A percentile compares a stretch with the other conserved stretches of the same genome.
These are phyloP conservation scores for Pyrgus malvae DNA, from an alignment of 2,888 invertebrate genomes.

Conservation along the genomic window DNA sequence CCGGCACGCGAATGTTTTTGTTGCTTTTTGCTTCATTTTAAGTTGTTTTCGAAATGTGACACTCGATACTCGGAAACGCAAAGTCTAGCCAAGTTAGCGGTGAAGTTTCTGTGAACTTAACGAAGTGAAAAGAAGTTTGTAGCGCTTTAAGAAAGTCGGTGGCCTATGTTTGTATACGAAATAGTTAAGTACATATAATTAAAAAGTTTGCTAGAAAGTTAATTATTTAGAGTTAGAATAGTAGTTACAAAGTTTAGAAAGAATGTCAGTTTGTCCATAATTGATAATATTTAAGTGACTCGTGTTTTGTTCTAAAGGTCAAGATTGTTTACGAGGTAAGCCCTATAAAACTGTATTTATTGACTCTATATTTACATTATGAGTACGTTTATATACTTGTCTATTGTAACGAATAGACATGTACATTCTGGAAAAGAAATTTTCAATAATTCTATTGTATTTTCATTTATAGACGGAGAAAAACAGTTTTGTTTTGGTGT, in stretches of 20 bases:
- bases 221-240: background rate
- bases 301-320: constrained; percentile 1
- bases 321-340: constrained; percentile 10
- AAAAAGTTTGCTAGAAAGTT: constrained; percentile 3
- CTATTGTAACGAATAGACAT: too few relatives aligned
- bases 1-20: constrained; percentile 78
- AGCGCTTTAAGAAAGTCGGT: constrained; percentile 24
- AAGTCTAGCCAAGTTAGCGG: constrained; percentile 33
- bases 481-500: too few relatives aligned
- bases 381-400: too few relatives aligned
- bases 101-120: constrained; percentile 27
- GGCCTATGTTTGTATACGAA: constrained; percentile 39
- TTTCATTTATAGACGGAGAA: too few relatives aligned
- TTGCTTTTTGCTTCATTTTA: constrained; percentile 52
- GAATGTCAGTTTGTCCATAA: background rate
- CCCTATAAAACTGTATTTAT: background rate
- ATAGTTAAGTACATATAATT: constrained; percentile 17
- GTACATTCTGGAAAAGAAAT: too few relatives aligned
- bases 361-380: background rate
- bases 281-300: constrained; percentile 11
- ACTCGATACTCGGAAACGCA: constrained; percentile 43
- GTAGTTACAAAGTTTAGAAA: constrained; percentile 9
- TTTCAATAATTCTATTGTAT: too few relatives aligned
- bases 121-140: constrained; percentile 27
- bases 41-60: constrained; percentile 56